Base-by-base conservation (phyloP, 2,888 invertebrate genomes). In the Bimastos eiseni region DNA sequence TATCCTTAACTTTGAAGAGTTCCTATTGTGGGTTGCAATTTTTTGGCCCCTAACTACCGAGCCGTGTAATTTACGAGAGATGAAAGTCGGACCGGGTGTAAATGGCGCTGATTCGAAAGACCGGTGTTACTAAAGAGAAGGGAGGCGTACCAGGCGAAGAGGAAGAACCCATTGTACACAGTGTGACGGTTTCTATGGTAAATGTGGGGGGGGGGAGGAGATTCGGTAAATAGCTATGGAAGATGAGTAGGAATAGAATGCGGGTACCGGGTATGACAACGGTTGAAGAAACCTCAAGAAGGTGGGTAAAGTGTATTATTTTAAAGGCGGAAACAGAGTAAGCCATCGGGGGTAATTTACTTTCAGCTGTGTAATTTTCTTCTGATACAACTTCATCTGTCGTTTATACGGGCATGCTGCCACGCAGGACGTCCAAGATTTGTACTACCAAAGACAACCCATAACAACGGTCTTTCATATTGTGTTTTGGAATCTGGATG, bases 11-110 rank as follows among this genome's bases (percentile, higher is more conserved):
- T 70, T 70, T 70, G 70, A 70, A 70, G 70, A 13, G 30, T n/a
- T 70, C 70, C 70, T n/a, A 70, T n/a, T 70, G 70, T 70, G 30
- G 70, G 70, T 8, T 70, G 70, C 70, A 11, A n/a, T 70, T 70
- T 49, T 70, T 70, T 70, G 70, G 70, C 70, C 70, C 70, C 70
- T 70, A 70, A 70, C n/a, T 70, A 70, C 70, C n/a, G 30, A 70
- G 70, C 70, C 70, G n/a, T 70, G 70, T 70, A 70, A 70, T 70
- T 70, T 70, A 70, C 30, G 70, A 70, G 70, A 70, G 70, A 70
- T 70, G 70, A 70, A 70, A 70, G 70, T 30, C 30, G n/a, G 70
- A 70, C 70, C 30, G 70, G 70, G 70, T 70, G 70, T 70, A 70
- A 70, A 70, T 70, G 70, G 70, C n/a, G 3, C 70, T n/a, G 70